Evolutionary conservation across 2,113 vertebrate genomes (phyloP).

Genomic region (Leucoraja erinaceus): DNA sequence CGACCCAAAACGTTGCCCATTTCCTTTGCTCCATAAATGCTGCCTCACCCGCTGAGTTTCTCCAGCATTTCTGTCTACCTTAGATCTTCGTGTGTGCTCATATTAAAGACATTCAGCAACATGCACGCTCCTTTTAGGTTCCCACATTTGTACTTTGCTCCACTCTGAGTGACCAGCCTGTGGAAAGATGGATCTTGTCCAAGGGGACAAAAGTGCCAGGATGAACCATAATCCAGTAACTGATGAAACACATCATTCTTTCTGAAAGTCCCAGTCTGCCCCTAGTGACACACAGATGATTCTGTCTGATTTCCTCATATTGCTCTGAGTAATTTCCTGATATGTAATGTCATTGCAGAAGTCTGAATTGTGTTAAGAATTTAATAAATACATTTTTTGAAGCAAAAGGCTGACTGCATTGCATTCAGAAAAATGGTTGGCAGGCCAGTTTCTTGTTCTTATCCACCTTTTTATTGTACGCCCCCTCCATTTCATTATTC

Average conservation of each 20-base stretch:
- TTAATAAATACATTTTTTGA: background rate
- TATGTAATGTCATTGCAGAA: constrained; percentile 5
- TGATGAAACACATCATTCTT: background rate
- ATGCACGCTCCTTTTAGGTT: background rate
- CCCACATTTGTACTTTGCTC: background rate
- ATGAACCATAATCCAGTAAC: background rate
- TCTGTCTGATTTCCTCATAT: background rate
- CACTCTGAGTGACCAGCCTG: background rate
- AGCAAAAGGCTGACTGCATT: background rate
- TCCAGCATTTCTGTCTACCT: too few species aligned
- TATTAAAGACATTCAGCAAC: background rate
- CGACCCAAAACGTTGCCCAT: too few species aligned
- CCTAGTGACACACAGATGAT: background rate
- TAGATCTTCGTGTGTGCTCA: too few species aligned
- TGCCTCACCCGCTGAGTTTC: too few species aligned
- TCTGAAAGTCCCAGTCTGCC: background rate
- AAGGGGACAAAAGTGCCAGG: background rate
- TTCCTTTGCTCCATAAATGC: too few species aligned
- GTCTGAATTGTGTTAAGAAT: background rate
- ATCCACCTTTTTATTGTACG: background rate
- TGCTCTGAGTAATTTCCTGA: constrained; percentile 29
- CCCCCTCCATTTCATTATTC: background rate
- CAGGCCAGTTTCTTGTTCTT: background rate
- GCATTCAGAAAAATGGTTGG: background rate
- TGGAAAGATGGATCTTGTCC: background rate